Evolutionary conservation across 1,140 invertebrate genomes (phyloP).

Genomic region (Cotesia vestalis): DNA sequence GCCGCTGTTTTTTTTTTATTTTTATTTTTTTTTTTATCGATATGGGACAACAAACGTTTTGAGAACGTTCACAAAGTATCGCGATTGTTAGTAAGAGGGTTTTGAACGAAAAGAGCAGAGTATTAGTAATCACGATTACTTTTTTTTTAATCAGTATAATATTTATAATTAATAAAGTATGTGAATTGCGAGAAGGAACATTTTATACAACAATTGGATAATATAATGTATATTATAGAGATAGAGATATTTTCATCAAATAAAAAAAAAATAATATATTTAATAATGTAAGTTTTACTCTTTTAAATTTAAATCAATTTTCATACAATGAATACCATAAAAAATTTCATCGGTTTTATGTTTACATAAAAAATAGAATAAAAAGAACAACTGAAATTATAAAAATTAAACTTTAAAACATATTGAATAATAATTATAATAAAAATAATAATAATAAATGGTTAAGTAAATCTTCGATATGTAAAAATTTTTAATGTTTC

Average conservation of each 20-base stretch:
- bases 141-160: background rate
- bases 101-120: conserved; percentile 7
- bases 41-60: conserved; percentile 14
- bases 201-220: background rate
- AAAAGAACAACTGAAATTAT: background rate
- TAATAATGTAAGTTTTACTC: background rate
- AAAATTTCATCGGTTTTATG: too few species aligned
- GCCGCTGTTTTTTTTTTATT: conserved; percentile 25
- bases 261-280: background rate
- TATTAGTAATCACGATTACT: background rate
- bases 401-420: background rate
- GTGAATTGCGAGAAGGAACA: conserved; percentile 20
- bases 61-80: conserved; percentile 7
- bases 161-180: background rate
- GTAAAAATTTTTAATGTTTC: conserved; percentile 9
- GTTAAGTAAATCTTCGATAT: conserved; percentile 8
- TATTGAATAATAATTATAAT: background rate
- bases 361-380: too few species aligned
- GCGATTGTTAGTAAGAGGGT: conserved; percentile 26
- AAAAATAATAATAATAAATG: background rate
- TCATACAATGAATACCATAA: too few species aligned
- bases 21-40: conserved; percentile 18
- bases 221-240: background rate
- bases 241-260: background rate
- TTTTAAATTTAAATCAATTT: too few species aligned